These are phyloP conservation scores for Tenthredo distinguenda DNA, from an alignment of 2,888 invertebrate species.

Conservation along the genomic window DNA sequence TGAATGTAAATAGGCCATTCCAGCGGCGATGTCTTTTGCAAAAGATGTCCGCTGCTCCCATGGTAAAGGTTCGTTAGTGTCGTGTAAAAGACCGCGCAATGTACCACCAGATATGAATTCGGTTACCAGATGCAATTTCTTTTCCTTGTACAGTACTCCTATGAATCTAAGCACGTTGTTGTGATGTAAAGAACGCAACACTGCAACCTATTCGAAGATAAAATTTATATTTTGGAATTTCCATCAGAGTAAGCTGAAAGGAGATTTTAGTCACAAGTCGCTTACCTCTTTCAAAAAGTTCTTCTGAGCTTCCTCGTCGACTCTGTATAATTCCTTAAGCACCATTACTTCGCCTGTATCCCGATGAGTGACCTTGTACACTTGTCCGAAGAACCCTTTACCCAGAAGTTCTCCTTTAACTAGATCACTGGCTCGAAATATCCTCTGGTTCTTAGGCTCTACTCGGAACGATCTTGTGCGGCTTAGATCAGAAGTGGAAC, in stretches of 20 bases:
- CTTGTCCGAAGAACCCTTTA: constrained; percentile 96
- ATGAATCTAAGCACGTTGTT: constrained; percentile 94
- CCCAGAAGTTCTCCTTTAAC: constrained; percentile 94
- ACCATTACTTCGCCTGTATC: constrained; percentile 97
- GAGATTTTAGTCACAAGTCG: not conserved
- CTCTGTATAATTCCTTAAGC: constrained; percentile 94
- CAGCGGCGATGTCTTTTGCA: constrained; percentile 95
- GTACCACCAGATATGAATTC: constrained; percentile 97
- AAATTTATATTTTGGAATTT: not conserved
- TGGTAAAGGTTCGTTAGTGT: constrained; percentile 83
- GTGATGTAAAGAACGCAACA: constrained; percentile 92
- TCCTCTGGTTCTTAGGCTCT: constrained; percentile 85
- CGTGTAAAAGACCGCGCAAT: constrained; percentile 91
- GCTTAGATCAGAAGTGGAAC: constrained; percentile 85
- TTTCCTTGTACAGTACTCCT: constrained; percentile 95
- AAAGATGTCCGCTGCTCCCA: constrained; percentile 92
- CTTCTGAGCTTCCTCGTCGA: constrained; percentile 96
- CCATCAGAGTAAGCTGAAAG: not conserved
- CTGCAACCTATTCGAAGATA: constrained; percentile 86
- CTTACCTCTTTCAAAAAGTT: constrained; percentile 94
- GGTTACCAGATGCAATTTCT: constrained; percentile 93
- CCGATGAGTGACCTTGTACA: constrained; percentile 93
- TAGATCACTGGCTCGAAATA: constrained; percentile 95
- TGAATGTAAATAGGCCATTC: constrained; percentile 96
- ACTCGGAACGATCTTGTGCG: constrained; percentile 94